Evolutionary conservation across 2,113 vertebrate species (phyloP).

Genomic region (Choloepus hoffmanni): DNA sequence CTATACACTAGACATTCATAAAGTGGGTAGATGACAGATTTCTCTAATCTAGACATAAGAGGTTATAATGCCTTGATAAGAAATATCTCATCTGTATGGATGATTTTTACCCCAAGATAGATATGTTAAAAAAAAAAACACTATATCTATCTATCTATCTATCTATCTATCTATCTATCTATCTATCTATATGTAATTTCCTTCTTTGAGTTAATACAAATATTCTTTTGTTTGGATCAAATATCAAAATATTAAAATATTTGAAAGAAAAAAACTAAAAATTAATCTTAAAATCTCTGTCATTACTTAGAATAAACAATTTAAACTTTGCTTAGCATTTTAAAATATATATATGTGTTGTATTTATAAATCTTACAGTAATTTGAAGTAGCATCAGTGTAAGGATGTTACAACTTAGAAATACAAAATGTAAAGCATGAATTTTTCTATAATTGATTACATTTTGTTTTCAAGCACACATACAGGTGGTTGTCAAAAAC

Average conservation of each 20-base stretch:
- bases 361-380: background rate
- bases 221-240: background rate
- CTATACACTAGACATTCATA: background rate
- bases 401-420: background rate
- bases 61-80: background rate
- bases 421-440: background rate
- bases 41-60: background rate
- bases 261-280: constrained; percentile 1
- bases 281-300: background rate
- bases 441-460: background rate
- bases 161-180: background rate
- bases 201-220: background rate
- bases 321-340: constrained; percentile 27
- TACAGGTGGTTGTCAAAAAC: background rate
- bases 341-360: background rate
- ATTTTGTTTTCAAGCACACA: background rate
- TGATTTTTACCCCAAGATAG: background rate
- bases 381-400: background rate
- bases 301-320: constrained; percentile 2
- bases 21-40: constrained; percentile 42
- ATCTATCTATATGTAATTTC: background rate
- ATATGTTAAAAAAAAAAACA: background rate
- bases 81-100: constrained; percentile 8
- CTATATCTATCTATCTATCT: background rate
- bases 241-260: background rate